phyloP scores from a whole-genome alignment of 1,140 invertebrate genomes.

The Drosophila equinoxialis region DNA sequence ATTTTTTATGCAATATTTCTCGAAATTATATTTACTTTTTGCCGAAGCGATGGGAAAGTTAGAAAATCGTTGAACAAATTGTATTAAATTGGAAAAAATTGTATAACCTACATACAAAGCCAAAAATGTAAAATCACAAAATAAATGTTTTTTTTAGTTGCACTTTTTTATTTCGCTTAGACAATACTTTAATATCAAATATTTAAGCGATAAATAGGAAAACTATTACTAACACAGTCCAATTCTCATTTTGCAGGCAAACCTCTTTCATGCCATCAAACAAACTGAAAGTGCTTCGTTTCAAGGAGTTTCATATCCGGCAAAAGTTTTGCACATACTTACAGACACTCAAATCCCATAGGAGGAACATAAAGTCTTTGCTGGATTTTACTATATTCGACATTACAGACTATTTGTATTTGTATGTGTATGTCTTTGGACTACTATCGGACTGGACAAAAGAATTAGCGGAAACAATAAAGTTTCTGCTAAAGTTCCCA shows the following conservation, averaged over 20 bases:
- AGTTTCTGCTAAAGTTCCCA: slow-evolving; percentile 62
- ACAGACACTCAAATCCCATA: slow-evolving; percentile 34
- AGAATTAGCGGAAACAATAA: slow-evolving; percentile 80
- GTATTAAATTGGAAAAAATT: too few species aligned
- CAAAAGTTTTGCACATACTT: slow-evolving; percentile 55
- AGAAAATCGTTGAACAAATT: too few species aligned
- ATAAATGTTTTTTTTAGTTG: too few species aligned
- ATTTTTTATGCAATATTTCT: too few species aligned
- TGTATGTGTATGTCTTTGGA: slow-evolving; percentile 15
- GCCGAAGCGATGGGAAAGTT: too few species aligned
- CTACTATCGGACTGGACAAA: slow-evolving; percentile 59
- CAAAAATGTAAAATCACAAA: too few species aligned
- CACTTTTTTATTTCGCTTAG: too few species aligned
- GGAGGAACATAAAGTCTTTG: slow-evolving; percentile 3
- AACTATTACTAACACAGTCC: too few species aligned
- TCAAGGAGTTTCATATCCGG: slow-evolving; percentile 58
- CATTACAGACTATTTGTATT: background rate
- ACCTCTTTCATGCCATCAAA: background rate
- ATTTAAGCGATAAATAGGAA: too few species aligned
- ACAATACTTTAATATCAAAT: too few species aligned
- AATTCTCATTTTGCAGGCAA: background rate
- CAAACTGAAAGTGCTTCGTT: slow-evolving; percentile 39
- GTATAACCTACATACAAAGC: too few species aligned
- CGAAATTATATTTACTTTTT: too few species aligned
- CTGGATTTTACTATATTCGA: slow-evolving; percentile 15